A percentile compares a stretch with the other conserved stretches of the same genome.
phyloP scores from a whole-genome alignment of 2,797 vertebrate genomes.

The Peromyscus eremicus region DNA sequence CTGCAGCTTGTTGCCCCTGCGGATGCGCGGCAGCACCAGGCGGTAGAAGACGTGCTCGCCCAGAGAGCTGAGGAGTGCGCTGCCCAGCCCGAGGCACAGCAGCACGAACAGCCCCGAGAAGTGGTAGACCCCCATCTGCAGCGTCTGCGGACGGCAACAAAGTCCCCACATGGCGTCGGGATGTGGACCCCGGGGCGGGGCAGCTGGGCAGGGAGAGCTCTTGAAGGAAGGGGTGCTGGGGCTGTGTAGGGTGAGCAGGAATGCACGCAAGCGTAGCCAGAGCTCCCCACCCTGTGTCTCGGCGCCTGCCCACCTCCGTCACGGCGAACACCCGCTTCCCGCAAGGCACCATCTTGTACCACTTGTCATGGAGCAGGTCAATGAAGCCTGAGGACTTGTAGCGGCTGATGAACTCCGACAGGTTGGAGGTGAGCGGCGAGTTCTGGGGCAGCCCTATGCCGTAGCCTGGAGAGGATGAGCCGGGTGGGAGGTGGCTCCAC shows the following conservation, averaged over 20 bases:
- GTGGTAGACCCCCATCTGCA: slow-evolving; percentile 96
- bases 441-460: slow-evolving; percentile 92
- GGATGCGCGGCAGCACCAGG: slow-evolving; percentile 92
- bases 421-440: slow-evolving; percentile 91
- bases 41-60: slow-evolving; percentile 93
- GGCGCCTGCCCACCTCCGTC: slow-evolving; percentile 88
- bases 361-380: slow-evolving; percentile 93
- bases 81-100: slow-evolving; percentile 93
- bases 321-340: slow-evolving; percentile 92
- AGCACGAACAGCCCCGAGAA: slow-evolving; percentile 95
- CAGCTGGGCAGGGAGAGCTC: not conserved
- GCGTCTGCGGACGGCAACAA: slow-evolving; percentile 87
- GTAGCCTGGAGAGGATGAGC: slow-evolving; percentile 84
- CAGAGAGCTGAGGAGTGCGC: slow-evolving; percentile 92
- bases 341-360: slow-evolving; percentile 95
- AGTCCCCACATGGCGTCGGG: accelerated
- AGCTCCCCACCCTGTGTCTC: not conserved
- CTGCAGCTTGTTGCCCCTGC: slow-evolving; percentile 91
- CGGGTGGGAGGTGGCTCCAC: not conserved
- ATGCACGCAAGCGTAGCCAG: not conserved
- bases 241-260: not conserved
- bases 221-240: not conserved
- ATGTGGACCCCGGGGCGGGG: no score
- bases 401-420: slow-evolving; percentile 93
- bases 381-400: slow-evolving; percentile 94